Percentiles rank a stretch among this genome's conserved stretches.
Evolutionary conservation across 2,113 vertebrate species (phyloP).

Genomic region (Dasypus novemcinctus): DNA sequence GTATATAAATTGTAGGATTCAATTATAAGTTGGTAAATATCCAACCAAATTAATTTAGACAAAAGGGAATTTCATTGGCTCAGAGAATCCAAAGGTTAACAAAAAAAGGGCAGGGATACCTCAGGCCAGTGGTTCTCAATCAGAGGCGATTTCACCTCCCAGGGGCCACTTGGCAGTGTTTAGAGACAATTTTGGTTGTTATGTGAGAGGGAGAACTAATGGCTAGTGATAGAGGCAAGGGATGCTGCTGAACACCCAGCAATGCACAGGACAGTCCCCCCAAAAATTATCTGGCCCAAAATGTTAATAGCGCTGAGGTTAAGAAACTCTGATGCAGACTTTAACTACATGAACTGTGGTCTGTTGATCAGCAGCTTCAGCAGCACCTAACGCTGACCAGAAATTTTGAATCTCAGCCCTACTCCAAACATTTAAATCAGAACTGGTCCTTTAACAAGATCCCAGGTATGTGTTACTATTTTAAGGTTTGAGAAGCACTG

Average conservation of each 20-base stretch:
- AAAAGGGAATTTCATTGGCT: background rate
- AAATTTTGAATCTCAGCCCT: background rate
- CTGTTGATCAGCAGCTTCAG: background rate
- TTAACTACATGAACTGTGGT: background rate
- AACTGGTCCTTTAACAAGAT: background rate
- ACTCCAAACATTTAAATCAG: background rate
- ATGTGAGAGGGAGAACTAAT: background rate
- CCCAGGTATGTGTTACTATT: background rate
- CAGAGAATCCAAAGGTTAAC: background rate
- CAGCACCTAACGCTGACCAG: background rate
- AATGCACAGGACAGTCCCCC: too few relatives aligned
- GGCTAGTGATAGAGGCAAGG: background rate
- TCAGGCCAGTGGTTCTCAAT: background rate
- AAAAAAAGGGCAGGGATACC: background rate
- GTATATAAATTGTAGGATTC: background rate
- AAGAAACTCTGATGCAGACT: background rate
- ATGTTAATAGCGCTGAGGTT: background rate
- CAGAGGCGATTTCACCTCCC: background rate
- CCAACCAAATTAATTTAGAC: background rate
- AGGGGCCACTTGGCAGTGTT: background rate
- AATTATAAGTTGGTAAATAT: slow-evolving; percentile 38
- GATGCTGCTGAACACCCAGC: background rate
- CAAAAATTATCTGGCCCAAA: background rate
- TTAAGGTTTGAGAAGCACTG: background rate
- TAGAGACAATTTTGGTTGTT: background rate